Evolutionary conservation across 2,797 vertebrate species (phyloP).

Genomic region (Melopsittacus undulatus): DNA sequence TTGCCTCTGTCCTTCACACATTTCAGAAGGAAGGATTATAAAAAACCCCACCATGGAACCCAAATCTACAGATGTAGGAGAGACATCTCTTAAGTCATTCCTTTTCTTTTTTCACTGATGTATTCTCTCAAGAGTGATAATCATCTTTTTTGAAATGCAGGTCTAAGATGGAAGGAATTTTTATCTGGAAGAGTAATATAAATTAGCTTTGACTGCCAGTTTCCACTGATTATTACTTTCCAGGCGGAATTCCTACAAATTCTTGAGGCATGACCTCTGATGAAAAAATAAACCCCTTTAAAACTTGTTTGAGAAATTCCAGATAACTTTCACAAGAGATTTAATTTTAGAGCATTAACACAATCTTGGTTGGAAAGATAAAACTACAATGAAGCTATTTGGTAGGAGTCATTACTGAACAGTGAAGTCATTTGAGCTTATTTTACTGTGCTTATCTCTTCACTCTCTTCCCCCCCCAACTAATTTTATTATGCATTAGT

Average conservation of each 20-base stretch:
- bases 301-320: slow-evolving; percentile 89
- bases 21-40: slow-evolving; percentile 48
- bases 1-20: slow-evolving; percentile 9
- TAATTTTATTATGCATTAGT: slow-evolving; percentile 82
- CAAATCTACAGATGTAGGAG: slow-evolving; percentile 60
- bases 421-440: slow-evolving; percentile 83
- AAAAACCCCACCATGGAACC: slow-evolving; percentile 32
- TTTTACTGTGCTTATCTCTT: slow-evolving; percentile 80
- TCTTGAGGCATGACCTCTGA: slow-evolving; percentile 84
- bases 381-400: slow-evolving; percentile 80
- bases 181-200: slow-evolving; percentile 91
- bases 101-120: slow-evolving; percentile 74
- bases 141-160: slow-evolving; percentile 86
- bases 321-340: slow-evolving; percentile 86
- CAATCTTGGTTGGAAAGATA: slow-evolving; percentile 82
- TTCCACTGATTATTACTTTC: slow-evolving; percentile 93
- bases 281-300: slow-evolving; percentile 86
- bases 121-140: slow-evolving; percentile 88
- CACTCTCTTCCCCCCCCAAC: slow-evolving; percentile 36
- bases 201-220: slow-evolving; percentile 89
- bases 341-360: slow-evolving; percentile 85
- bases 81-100: slow-evolving; percentile 73
- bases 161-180: slow-evolving; percentile 95
- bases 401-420: slow-evolving; percentile 79
- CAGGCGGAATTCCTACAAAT: slow-evolving; percentile 90